Conservation (phyloP, 2,797 vertebrate species). For the Molossus alvarezi region DNA sequence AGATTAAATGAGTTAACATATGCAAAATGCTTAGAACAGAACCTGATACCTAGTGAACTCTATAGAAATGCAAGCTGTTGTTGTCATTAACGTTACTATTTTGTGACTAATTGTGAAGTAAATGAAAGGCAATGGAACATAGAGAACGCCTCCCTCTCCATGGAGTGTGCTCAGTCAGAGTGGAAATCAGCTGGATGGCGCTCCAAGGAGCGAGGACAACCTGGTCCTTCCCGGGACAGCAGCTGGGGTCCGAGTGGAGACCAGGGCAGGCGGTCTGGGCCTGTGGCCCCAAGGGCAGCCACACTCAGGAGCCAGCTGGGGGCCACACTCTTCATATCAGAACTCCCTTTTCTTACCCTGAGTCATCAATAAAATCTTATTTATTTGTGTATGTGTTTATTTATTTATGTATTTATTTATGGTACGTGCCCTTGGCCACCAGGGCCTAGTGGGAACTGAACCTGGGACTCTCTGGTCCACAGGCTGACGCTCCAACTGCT, state of each 20-base stretch:
- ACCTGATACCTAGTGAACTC: not conserved
- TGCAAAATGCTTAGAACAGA: not conserved
- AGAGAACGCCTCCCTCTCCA: not conserved
- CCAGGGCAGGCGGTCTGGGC: not conserved
- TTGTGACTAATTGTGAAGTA: not conserved
- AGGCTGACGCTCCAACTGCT: too few species aligned
- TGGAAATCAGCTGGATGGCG: not conserved
- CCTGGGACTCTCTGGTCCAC: too few species aligned
- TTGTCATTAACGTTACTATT: not conserved
- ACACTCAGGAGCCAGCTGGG: not conserved
- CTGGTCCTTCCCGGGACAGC: not conserved
- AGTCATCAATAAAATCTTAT: not conserved
- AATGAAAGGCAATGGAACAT: not conserved
- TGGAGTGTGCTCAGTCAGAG: not conserved
- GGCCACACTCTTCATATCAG: not conserved
- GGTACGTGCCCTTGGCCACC: too few species aligned
- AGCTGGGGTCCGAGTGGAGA: not conserved
- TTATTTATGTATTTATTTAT: too few species aligned
- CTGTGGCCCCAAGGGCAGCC: not conserved
- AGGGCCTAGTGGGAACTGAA: too few species aligned
- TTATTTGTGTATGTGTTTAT: not conserved
- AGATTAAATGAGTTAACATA: not conserved
- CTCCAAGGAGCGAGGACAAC: too few species aligned
- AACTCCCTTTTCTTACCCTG: slow-evolving; percentile 5
- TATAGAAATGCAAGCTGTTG: not conserved